Evolutionary conservation across 2,797 vertebrate genomes (phyloP), one percentile per base, ranked within the genome.

Genomic region (Enteromius mattozi): DNA sequence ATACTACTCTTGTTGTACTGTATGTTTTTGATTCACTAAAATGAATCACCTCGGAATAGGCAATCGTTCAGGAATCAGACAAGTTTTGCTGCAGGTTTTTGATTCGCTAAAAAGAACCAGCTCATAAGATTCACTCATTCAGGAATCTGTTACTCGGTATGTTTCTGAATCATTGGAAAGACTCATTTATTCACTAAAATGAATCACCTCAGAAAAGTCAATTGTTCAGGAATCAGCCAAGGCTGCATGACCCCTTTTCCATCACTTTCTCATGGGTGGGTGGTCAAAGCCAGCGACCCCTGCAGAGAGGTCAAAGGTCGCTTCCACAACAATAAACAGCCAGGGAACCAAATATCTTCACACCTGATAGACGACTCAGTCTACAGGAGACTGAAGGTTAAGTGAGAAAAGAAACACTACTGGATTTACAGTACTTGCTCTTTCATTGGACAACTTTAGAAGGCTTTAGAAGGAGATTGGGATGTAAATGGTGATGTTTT

Each of bases 281-380:
- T 89, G 80, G 82, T 75, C 85, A 76, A 77, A 87, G 76, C 71
- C 68, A 79, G 7, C 33, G 82, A 84, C 81, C 89, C 84, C 87
- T 82, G 80, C 83, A 49, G 42, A 47, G 37, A 74, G 83, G 78
- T 75, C 88, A 89, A 78, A 87, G 79, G 86, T 89, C 61, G 17
- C 47, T 70, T 79, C 49, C 71, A 54, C 71, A 61, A 84, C 82
- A 85, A 92, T 92, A 92, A 94, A 91, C 91, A 91, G 87, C 84
- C 90, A 87, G 90, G 88, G 65, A 81, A 85, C 88, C 85, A 89
- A 92, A 93, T 92, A 90, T 89, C 90, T 51, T 87, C 91, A 93
- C 91, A 90, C 90, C 14, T 3, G 87, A 89, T 85, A 47, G 91
- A 91, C 89, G 91, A 91, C 90, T 93, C 89, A 91, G 92, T 92